Base-by-base conservation (phyloP, 2,888 invertebrate species). In the Dastarcus helophoroides region DNA sequence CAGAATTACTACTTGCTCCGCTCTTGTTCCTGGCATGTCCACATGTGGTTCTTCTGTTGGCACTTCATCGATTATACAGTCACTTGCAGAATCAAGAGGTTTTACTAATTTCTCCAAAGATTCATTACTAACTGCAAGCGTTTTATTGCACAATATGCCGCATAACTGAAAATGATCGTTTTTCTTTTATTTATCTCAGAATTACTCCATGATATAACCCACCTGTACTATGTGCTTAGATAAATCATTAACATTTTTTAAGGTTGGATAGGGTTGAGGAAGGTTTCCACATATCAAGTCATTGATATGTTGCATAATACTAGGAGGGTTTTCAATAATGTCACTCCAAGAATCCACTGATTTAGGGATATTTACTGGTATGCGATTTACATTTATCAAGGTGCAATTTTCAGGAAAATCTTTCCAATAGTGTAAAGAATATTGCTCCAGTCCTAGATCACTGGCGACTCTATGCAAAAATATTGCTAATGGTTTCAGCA, bases 351-450 rank as follows among this genome's bases (percentile, higher is more conserved):
- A 58, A 2, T 59, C 54, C 41, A 82, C 58, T 48, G 69, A 71
- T 31, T 71, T 68, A 21, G 74, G 57, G 39, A 76, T 70, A 1
- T 56, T 59, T 2, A 69, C 65, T 0, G 65, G 62, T 19, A 82
- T 65, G 43, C 75, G 72, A 2, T 70, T 65, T 1, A 56, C 58
- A 10, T 35, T 35, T 4, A 27, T 24, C 27, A 69, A 45, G 10
- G 54, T 51, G 41, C 72, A 74, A 6, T 73, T 61, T 2, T 64
- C 56, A 0, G 93, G 90, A 50, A 79, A 88, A 62, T 93, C 93
- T 40, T 82, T 62, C 67, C 84, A 81, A 54, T 94, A 94, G 56
- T 86, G 80, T 42, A 80, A 71, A 2, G 73, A 67, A 47, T 85
- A 93, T 14, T 68, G 62, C 2, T 70, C 64, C 32, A 85, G 63